Conservation (phyloP, 2,113 vertebrate species). For the Cairina moschata region DNA sequence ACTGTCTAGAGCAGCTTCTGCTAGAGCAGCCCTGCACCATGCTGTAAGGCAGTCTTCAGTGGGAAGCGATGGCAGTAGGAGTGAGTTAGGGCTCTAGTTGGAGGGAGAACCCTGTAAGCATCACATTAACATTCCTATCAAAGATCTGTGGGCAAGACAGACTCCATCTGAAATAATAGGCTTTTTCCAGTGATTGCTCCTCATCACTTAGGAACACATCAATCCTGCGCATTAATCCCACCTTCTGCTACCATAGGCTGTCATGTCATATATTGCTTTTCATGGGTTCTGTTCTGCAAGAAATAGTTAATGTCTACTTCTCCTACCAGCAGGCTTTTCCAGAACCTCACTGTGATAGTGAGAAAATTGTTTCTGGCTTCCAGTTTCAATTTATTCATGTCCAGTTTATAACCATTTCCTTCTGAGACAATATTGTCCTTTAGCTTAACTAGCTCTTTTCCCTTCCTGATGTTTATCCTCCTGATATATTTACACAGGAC, state of each 20-base stretch:
- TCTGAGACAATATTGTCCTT: slow-evolving; percentile 49
- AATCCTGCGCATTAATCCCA: not conserved
- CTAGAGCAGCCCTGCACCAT: not conserved
- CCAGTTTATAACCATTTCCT: slow-evolving; percentile 28
- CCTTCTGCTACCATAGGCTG: not conserved
- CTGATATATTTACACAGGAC: slow-evolving; percentile 32
- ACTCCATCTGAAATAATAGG: not conserved
- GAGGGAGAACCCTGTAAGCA: not conserved
- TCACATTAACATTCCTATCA: not conserved
- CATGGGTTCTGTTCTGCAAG: not conserved
- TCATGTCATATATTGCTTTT: not conserved
- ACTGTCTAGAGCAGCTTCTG: not conserved
- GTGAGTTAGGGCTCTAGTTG: not conserved
- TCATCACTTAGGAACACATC: not conserved
- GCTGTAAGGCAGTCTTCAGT: not conserved
- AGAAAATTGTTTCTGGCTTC: slow-evolving; percentile 40
- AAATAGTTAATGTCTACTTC: not conserved
- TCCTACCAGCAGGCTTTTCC: not conserved
- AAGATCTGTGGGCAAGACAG: not conserved
- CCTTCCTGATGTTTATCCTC: slow-evolving; percentile 15
- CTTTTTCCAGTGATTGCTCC: slow-evolving; percentile 19
- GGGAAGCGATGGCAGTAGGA: fast-evolving
- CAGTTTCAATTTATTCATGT: slow-evolving; percentile 25
- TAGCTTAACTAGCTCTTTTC: slow-evolving; percentile 34
- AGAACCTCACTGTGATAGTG: not conserved